Conservation (phyloP, 2,113 vertebrate species). For the Rhinoderma darwinii region DNA sequence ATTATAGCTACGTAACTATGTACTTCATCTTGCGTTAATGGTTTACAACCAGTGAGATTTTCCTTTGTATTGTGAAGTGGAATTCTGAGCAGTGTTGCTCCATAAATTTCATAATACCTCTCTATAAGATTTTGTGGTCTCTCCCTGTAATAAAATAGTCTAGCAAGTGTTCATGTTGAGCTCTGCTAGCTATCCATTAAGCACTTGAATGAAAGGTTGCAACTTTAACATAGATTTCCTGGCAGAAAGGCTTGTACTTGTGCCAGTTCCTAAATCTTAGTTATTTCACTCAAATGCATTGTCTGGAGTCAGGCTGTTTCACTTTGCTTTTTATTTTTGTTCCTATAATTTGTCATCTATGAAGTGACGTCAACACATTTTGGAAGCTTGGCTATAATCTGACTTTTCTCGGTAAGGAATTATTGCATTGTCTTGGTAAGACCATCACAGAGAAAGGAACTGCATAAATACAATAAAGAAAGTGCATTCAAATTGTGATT, state of each 20-base stretch:
- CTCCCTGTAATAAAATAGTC: constrained; percentile 46
- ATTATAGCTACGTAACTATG: constrained; percentile 27
- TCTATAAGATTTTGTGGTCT: constrained; percentile 48
- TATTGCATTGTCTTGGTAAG: not conserved
- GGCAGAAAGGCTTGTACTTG: constrained; percentile 42
- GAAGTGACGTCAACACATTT: constrained; percentile 30
- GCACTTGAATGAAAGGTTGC: constrained; percentile 51
- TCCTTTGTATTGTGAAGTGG: constrained; percentile 30
- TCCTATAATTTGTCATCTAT: constrained; percentile 27
- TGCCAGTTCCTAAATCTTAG: constrained; percentile 53
- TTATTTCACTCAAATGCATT: constrained; percentile 43
- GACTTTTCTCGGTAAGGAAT: not conserved
- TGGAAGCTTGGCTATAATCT: not conserved
- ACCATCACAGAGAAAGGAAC: not conserved
- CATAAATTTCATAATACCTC: constrained; percentile 50
- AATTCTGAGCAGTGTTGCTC: constrained; percentile 36
- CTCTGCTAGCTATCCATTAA: constrained; percentile 48
- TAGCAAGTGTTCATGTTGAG: constrained; percentile 42
- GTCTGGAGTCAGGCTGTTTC: constrained; percentile 37
- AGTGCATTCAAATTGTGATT: not conserved
- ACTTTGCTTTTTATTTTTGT: not conserved
- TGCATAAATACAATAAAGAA: not conserved
- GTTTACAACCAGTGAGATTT: constrained; percentile 49
- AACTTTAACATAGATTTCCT: constrained; percentile 54
- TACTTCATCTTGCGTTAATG: constrained; percentile 30